phyloP scores from a whole-genome alignment of 2,113 vertebrate species.

The Dicaeum eximium region DNA sequence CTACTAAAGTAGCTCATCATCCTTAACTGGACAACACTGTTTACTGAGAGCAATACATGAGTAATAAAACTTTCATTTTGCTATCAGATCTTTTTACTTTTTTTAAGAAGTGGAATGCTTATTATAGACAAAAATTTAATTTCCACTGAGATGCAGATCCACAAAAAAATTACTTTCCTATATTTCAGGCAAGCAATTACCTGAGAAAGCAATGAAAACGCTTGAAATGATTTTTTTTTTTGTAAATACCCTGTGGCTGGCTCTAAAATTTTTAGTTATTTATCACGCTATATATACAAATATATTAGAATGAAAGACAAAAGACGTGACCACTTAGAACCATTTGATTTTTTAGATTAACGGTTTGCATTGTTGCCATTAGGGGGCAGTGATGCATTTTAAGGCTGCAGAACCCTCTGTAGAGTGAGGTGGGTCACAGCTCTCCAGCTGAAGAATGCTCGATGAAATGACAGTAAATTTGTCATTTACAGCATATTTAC shows the following conservation, averaged over 20 bases:
- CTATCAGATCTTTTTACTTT: not conserved
- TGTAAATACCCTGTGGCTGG: not conserved
- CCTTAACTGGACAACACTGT: not conserved
- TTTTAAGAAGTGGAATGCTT: not conserved
- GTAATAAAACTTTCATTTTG: not conserved
- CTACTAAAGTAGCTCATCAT: not conserved
- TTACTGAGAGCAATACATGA: not conserved
- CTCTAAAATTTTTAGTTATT: not conserved
- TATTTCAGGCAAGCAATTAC: not conserved
- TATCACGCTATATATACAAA: not conserved
- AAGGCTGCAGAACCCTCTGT: not conserved
- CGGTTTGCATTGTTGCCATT: conserved; percentile 6
- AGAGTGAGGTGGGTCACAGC: not conserved
- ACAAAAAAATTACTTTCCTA: not conserved
- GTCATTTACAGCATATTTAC: not conserved
- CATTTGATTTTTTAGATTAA: rapidly evolving
- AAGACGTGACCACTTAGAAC: not conserved
- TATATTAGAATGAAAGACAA: not conserved
- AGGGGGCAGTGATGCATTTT: conserved; percentile 51
- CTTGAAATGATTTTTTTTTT: not conserved
- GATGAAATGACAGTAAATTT: not conserved
- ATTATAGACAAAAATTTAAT: not conserved
- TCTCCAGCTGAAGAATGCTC: not conserved
- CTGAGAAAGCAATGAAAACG: not conserved
- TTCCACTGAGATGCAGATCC: not conserved